Conservation (phyloP, 2,888 invertebrate genomes). For the Ectropis crepuscularia region DNA sequence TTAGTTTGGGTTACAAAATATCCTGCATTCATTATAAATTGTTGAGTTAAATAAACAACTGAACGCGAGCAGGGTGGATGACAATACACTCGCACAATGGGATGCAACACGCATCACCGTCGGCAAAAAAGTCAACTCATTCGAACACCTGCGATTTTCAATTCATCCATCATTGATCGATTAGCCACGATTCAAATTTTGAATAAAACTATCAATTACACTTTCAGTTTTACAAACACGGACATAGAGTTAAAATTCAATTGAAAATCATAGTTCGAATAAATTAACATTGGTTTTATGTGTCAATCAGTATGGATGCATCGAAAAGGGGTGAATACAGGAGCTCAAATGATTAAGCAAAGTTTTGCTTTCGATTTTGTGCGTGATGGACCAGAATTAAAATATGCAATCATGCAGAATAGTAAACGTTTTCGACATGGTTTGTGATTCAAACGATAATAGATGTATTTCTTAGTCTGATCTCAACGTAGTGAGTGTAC, state of each 20-base stretch:
- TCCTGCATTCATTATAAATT: too few relatives aligned
- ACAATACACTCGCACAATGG: constrained; percentile 58
- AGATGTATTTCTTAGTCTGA: neutral
- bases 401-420: constrained; percentile 35
- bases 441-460: neutral
- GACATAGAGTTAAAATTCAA: constrained; percentile 19
- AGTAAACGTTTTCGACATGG: constrained; percentile 31
- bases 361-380: constrained; percentile 46
- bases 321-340: constrained; percentile 51
- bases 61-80: constrained; percentile 40
- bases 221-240: constrained; percentile 23
- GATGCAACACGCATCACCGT: constrained; percentile 50
- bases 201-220: constrained; percentile 10
- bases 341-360: constrained; percentile 46
- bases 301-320: constrained; percentile 44
- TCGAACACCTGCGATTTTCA: constrained; percentile 80
- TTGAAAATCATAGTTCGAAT: constrained; percentile 11
- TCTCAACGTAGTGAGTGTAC: too few relatives aligned
- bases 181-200: constrained; percentile 57
- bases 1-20: too few relatives aligned
- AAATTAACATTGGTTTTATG: constrained; percentile 38
- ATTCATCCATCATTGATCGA: constrained; percentile 75
- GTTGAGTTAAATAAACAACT: too few relatives aligned
- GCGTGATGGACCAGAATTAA: constrained; percentile 40
- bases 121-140: constrained; percentile 73